Evolutionary conservation across 30 jellyfish, hydroid and myxozoan species (phyloP).

Genomic region (Hydractinia echinata): DNA sequence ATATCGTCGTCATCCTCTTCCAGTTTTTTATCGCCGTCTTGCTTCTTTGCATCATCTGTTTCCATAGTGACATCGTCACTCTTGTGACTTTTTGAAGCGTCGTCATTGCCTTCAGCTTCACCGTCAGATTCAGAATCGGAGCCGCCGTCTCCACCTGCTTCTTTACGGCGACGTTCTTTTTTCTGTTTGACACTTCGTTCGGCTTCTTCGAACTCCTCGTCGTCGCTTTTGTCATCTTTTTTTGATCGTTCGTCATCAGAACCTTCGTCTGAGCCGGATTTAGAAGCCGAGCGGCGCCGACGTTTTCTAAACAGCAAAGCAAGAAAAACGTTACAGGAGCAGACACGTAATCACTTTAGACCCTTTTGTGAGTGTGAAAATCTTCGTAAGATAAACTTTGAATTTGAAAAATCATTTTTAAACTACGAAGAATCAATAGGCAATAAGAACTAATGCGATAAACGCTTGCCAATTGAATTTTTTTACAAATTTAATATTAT

Average conservation of each 20-base stretch:
- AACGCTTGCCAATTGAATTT: too few species aligned
- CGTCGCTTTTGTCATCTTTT: slow-evolving; percentile 30
- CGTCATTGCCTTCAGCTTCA: slow-evolving; percentile 9
- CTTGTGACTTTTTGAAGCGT: slow-evolving; percentile 7
- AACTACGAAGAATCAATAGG: too few species aligned
- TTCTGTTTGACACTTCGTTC: slow-evolving; percentile 41
- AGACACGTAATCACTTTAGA: too few species aligned
- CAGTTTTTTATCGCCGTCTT: slow-evolving; percentile 24
- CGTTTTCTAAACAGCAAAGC: slow-evolving; percentile 17
- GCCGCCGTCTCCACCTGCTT: slow-evolving; percentile 10
- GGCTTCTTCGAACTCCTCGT: slow-evolving; percentile 45
- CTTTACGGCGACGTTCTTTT: slow-evolving; percentile 25
- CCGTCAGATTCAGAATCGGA: slow-evolving; percentile 28
- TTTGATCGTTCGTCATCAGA: slow-evolving; percentile 25
- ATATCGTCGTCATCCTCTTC: slow-evolving; percentile 38
- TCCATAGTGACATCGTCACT: neutral
- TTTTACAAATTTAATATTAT: too few species aligned
- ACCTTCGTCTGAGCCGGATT: slow-evolving; percentile 19
- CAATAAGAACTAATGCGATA: too few species aligned
- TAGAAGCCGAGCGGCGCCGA: slow-evolving; percentile 30
- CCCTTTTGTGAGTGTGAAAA: too few species aligned
- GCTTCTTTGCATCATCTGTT: slow-evolving; percentile 31
- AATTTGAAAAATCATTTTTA: too few species aligned
- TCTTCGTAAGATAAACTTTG: too few species aligned
- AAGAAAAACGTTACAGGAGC: neutral